phyloP scores from a whole-genome alignment of 2,797 vertebrate species.

The Craterocephalus amniculus region DNA sequence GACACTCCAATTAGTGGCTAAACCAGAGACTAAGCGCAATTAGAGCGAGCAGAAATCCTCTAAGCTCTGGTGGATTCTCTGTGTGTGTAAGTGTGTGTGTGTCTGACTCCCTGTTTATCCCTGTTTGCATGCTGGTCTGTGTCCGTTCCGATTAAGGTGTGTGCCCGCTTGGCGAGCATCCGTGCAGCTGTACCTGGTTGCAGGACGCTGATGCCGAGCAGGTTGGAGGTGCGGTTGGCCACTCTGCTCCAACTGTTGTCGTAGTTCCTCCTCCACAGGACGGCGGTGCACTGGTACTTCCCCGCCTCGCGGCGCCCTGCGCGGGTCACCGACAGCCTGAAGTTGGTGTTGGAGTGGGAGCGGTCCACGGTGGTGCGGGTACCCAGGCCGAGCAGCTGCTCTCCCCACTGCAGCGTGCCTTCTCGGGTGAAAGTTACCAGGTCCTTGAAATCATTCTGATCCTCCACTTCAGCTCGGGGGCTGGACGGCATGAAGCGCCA shows the following conservation, averaged over 20 bases:
- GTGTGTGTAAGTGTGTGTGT: slow-evolving; percentile 19
- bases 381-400: slow-evolving; percentile 85
- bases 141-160: slow-evolving; percentile 53
- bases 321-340: slow-evolving; percentile 91
- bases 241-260: slow-evolving; percentile 91
- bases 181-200: slow-evolving; percentile 87
- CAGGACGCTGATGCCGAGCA: slow-evolving; percentile 93
- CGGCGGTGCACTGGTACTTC: slow-evolving; percentile 93
- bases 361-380: slow-evolving; percentile 94
- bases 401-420: slow-evolving; percentile 94
- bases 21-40: slow-evolving; percentile 76
- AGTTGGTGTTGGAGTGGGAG: slow-evolving; percentile 92
- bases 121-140: slow-evolving; percentile 45
- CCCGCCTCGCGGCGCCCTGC: slow-evolving; percentile 93
- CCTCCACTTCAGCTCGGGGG: slow-evolving; percentile 45
- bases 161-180: slow-evolving; percentile 30
- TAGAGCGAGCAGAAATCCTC: slow-evolving; percentile 70
- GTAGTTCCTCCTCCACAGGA: slow-evolving; percentile 92
- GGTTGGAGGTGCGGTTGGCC: slow-evolving; percentile 93
- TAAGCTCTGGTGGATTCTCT: slow-evolving; percentile 56
- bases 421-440: slow-evolving; percentile 94
- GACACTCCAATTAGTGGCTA: slow-evolving; percentile 73
- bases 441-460: slow-evolving; percentile 85
- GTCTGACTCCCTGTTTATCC: slow-evolving; percentile 30
- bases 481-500: slow-evolving; percentile 93